phyloP scores from a whole-genome alignment of 2,797 vertebrate genomes.

The Xiphophorus birchmanni region DNA sequence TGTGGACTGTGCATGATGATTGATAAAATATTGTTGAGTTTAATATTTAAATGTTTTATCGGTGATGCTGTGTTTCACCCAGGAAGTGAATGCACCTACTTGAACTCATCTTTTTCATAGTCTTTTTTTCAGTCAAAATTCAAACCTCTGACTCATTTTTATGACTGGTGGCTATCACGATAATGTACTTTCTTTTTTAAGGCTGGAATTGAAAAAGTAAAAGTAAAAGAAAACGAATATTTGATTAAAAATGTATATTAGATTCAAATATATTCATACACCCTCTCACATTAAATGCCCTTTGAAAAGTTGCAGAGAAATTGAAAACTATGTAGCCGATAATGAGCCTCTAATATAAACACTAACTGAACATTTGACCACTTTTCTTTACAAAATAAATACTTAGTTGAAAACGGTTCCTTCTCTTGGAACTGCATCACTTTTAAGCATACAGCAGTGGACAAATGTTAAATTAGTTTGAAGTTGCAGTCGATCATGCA shows the following conservation, averaged over 20 bases:
- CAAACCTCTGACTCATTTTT: not conserved
- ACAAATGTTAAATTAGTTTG: not conserved
- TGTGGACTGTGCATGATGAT: conserved; percentile 13
- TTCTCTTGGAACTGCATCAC: not conserved
- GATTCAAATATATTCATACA: not conserved
- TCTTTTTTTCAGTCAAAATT: not conserved
- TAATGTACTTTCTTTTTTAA: not conserved
- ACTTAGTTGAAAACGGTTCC: not conserved
- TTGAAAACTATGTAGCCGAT: not conserved
- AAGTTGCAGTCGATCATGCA: not conserved
- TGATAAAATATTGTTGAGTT: conserved; percentile 5
- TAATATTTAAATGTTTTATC: not conserved
- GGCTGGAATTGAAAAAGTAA: not conserved
- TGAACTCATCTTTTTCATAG: not conserved
- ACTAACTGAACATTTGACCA: not conserved
- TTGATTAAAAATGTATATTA: not conserved
- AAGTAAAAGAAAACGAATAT: not conserved
- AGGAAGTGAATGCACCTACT: not conserved
- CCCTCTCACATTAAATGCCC: not conserved
- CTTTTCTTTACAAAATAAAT: not conserved
- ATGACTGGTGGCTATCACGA: too few relatives aligned
- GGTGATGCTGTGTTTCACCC: not conserved
- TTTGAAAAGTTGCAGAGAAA: not conserved
- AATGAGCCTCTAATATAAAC: not conserved
- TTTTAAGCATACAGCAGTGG: not conserved